Evolutionary conservation across 2,113 vertebrate genomes (phyloP).

Genomic region (Silurus asotus): DNA sequence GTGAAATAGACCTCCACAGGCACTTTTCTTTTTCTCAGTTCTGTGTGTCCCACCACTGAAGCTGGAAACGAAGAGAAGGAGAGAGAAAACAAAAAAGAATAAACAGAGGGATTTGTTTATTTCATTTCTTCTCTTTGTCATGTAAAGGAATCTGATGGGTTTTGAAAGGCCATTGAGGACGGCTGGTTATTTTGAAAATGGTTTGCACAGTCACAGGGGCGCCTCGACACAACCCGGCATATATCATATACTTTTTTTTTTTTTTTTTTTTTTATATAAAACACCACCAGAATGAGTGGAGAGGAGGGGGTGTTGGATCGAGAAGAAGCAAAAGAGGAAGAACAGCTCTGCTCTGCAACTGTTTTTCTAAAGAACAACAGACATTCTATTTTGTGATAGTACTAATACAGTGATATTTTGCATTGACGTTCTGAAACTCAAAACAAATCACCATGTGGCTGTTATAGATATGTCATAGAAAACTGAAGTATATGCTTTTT

Average conservation of each 20-base stretch:
- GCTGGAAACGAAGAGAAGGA: background rate
- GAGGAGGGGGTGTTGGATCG: conserved; percentile 51
- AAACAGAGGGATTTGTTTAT: conserved; percentile 61
- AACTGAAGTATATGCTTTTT: background rate
- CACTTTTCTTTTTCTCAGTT: background rate
- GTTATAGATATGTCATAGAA: background rate
- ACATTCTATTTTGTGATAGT: conserved; percentile 90
- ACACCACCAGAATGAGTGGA: conserved; percentile 77
- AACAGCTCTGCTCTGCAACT: conserved; percentile 75
- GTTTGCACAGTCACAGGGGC: conserved; percentile 88
- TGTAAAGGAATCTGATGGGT: conserved; percentile 76
- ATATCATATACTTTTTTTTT: conserved; percentile 74
- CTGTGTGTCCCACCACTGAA: background rate
- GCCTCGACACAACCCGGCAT: conserved; percentile 81
- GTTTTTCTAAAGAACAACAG: conserved; percentile 79
- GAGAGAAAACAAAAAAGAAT: background rate
- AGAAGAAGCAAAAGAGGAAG: conserved; percentile 21
- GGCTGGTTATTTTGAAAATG: conserved; percentile 88
- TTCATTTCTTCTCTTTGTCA: conserved; percentile 66
- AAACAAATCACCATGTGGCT: background rate
- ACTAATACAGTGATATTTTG: conserved; percentile 86
- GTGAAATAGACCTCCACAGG: conserved; percentile 57
- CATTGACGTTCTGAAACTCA: conserved; percentile 80
- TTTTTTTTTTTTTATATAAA: conserved; percentile 60
- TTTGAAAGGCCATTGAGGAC: conserved; percentile 85